phyloP scores from a whole-genome alignment of 2,797 vertebrate genomes.

The Eulemur albifrons region DNA sequence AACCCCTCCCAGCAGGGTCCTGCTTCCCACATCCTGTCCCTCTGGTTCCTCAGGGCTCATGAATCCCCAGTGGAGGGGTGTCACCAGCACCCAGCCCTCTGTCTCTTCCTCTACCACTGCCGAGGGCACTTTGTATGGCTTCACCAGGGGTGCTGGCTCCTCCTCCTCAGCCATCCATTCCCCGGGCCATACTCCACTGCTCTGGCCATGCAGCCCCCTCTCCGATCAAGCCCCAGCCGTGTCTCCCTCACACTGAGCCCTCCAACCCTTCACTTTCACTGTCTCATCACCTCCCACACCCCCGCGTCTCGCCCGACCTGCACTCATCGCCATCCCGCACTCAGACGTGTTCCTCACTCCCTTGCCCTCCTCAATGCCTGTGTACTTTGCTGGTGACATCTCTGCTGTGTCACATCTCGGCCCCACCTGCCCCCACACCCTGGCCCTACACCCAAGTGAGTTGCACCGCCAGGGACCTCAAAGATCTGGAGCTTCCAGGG shows the following conservation, averaged over 20 bases:
- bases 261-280: not conserved
- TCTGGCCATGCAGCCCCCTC: not conserved
- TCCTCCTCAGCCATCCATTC: not conserved
- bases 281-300: not conserved
- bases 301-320: not conserved
- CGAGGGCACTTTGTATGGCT: not conserved
- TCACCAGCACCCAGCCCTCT: not conserved
- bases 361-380: not conserved
- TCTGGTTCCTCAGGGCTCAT: not conserved
- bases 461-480: not conserved
- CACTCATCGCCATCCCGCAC: not conserved
- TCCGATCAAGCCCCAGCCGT: not conserved
- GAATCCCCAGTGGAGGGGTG: not conserved
- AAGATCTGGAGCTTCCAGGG: not conserved
- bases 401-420: not conserved
- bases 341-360: not conserved
- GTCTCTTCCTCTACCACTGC: not conserved
- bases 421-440: not conserved
- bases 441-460: accelerated
- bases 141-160: not conserved
- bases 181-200: not conserved
- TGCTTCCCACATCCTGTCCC: not conserved
- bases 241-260: not conserved
- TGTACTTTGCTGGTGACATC: not conserved
- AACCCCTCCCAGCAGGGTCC: too few species aligned